These are phyloP conservation scores for Ischnus inquisitorius DNA, from an alignment of 2,888 invertebrate genomes.

Conservation along the genomic window DNA sequence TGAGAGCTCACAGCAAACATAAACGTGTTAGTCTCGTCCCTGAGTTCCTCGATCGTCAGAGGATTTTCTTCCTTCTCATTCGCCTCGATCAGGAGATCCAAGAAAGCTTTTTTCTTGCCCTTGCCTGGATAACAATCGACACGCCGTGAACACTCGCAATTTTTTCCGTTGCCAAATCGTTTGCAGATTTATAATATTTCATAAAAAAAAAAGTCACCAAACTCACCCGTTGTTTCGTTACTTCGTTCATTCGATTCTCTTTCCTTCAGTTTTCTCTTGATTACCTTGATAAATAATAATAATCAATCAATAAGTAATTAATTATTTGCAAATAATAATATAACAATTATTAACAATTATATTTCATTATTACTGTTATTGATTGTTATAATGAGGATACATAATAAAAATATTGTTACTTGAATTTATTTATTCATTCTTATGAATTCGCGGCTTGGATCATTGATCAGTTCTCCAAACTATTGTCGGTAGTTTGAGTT, in stretches of 20 bases:
- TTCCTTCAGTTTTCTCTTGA: conserved; percentile 70
- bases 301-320: not conserved
- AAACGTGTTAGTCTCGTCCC: conserved; percentile 91
- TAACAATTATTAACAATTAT: too few species aligned
- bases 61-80: conserved; percentile 87
- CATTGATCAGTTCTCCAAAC: too few species aligned
- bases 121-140: conserved; percentile 81
- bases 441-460: too few species aligned
- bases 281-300: conserved; percentile 70
- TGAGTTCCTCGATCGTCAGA: conserved; percentile 87
- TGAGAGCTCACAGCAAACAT: conserved; percentile 88
- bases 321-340: too few species aligned
- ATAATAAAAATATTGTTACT: too few species aligned
- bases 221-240: conserved; percentile 55
- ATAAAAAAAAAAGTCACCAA: not conserved
- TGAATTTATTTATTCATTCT: too few species aligned
- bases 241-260: conserved; percentile 51
- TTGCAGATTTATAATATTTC: not conserved
- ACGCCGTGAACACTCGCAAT: not conserved
- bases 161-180: not conserved
- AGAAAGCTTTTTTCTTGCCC: conserved; percentile 89
- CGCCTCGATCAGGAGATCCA: conserved; percentile 89
- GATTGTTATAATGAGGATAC: too few species aligned
- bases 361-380: too few species aligned
- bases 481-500: too few species aligned